Evolutionary conservation across 2,888 invertebrate species (phyloP).

Genomic region (Cheilosia pagana): DNA sequence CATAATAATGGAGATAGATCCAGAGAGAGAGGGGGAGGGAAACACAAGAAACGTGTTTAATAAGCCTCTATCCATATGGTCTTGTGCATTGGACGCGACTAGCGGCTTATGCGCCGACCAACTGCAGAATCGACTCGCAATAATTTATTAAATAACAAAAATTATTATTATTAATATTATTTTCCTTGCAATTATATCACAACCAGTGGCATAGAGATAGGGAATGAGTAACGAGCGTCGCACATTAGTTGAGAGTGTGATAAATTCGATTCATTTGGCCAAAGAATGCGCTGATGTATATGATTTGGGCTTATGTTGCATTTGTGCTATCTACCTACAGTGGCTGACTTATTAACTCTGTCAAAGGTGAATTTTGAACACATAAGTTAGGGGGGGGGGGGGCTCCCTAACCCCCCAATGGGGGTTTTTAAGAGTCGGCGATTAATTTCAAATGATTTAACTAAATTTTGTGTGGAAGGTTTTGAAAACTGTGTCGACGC

Average conservation of each 20-base stretch:
- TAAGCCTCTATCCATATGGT: constrained; percentile 47
- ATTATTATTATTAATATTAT: constrained; percentile 56
- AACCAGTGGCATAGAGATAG: background rate
- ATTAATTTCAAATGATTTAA: background rate
- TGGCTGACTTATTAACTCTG: constrained; percentile 31
- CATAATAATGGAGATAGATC: constrained; percentile 51
- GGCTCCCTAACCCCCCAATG: no score
- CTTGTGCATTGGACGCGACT: constrained; percentile 39
- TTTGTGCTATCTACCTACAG: background rate
- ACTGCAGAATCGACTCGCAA: constrained; percentile 29
- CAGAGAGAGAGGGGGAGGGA: background rate
- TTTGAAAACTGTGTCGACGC: background rate
- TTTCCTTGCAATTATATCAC: constrained; percentile 61
- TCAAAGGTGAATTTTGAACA: constrained; percentile 33
- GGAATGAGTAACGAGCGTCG: background rate
- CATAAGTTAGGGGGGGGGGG: background rate
- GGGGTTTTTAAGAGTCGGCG: background rate
- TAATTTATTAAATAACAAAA: constrained; percentile 69
- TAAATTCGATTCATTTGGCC: constrained; percentile 33
- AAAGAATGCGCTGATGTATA: constrained; percentile 45
- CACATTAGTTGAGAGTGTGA: constrained; percentile 37
- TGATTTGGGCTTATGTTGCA: constrained; percentile 7
- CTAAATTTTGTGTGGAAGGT: background rate
- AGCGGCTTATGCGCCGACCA: constrained; percentile 14
- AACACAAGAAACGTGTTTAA: constrained; percentile 65